Percentiles rank a stretch among this genome's conserved stretches.
These are phyloP conservation scores for Papilio machaon DNA, from an alignment of 1,140 invertebrate genomes.

Conservation along the genomic window DNA sequence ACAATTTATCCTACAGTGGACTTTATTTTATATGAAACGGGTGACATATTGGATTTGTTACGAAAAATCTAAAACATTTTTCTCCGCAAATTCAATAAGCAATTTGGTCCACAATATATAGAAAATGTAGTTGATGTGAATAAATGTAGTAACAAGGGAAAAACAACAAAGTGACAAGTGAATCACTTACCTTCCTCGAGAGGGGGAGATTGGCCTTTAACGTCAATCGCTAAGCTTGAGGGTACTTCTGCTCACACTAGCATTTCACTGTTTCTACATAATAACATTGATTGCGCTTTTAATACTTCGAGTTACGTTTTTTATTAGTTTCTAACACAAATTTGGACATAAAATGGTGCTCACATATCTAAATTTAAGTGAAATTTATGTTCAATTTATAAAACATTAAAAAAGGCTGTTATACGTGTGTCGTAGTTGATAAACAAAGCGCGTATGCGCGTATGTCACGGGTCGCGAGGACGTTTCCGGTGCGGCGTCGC, in stretches of 20 bases:
- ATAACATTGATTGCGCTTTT: conserved; percentile 9
- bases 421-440: conserved; percentile 57
- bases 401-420: conserved; percentile 1
- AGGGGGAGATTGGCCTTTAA: conserved; percentile 55
- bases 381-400: neutral
- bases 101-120: conserved; percentile 24
- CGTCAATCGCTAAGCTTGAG: conserved; percentile 50
- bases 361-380: neutral
- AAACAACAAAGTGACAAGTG: conserved; percentile 41
- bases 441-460: conserved; percentile 63
- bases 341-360: neutral
- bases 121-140: conserved; percentile 36
- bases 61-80: conserved; percentile 44
- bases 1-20: conserved; percentile 12
- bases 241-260: conserved; percentile 43
- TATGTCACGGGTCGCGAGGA: conserved; percentile 70
- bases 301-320: neutral
- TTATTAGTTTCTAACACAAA: conserved; percentile 7
- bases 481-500: conserved; percentile 64
- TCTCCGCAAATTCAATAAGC: conserved; percentile 34
- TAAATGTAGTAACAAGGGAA: conserved; percentile 33
- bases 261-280: conserved; percentile 38
- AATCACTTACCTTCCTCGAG: conserved; percentile 51
- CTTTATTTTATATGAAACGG: conserved; percentile 38
- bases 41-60: conserved; percentile 66